Evolutionary conservation across 2,888 invertebrate genomes (phyloP), one percentile per base, ranked within the genome.

Genomic region (Emmelina monodactyla): DNA sequence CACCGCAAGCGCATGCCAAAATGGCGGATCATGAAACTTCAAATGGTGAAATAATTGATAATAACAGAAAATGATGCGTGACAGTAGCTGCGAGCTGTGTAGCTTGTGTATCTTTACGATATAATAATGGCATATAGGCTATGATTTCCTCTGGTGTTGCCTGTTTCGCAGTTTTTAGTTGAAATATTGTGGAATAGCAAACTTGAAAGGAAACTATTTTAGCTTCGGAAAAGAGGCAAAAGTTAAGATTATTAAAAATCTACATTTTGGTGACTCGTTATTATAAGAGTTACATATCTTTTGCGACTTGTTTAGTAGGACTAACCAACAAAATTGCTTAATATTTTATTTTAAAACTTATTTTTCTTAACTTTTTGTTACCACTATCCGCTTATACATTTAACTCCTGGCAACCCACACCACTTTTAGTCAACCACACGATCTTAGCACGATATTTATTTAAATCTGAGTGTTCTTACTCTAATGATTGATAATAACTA

Each of bases 41-140:
- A 53, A 51, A 63, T 62, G 57, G 58, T 63, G 51, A 45, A 42
- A 62, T 73, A 76, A 76, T 76, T 73, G 72, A 64, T 76, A 78
- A 78, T 78, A 56, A 69, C 58, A 61, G 63, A 67, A 69, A 75
- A 76, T 75, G 67, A 72, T 63, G 64, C 76, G 62, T 75, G 71
- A 66, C 73, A 72, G 72, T 66, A 70, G 75, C 73, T 68, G 62
- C 60, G 53, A 71, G 75, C 71, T 55, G 55, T 60, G 59, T 64
- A 56, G 49, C 12, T 4, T 14, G 14, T 29, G 12, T 14, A 29
- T 5, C 6, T 62, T 58, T 53, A 51, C 50, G 48, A 50, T 53
- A 55, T 55, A 55, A 43, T 61, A 63, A 61, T 61, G 53, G 57
- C 45, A 43, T 45, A 47, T 46, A 46, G 43, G 45, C 53, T 53